A percentile compares a stretch with the other conserved stretches of the same genome.
Conservation (phyloP, 1,140 invertebrate genomes). For the Reticulitermes speratus region DNA sequence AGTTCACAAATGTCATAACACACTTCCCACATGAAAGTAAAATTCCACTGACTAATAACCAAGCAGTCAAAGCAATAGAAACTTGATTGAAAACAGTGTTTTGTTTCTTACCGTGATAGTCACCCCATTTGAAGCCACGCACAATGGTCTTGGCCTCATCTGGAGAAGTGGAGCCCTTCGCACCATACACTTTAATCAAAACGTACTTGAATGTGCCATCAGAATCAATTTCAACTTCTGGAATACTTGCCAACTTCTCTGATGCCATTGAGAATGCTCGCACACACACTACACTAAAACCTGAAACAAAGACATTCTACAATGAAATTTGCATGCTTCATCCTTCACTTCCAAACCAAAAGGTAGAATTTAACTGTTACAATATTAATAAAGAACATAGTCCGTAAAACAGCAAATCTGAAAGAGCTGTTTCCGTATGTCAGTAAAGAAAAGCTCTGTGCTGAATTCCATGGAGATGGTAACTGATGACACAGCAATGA, state of each 20-base stretch:
- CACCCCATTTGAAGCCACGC: constrained; percentile 66
- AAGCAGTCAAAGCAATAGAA: no score
- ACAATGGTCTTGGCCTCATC: constrained; percentile 64
- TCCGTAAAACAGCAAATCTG: no score
- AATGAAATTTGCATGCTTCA: background rate
- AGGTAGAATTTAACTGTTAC: no score
- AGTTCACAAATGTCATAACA: no score
- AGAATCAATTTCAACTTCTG: constrained; percentile 78
- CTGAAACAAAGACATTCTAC: constrained; percentile 21
- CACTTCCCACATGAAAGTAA: no score
- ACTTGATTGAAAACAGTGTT: background rate
- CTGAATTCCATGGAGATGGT: no score
- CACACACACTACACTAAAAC: background rate
- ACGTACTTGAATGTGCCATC: constrained; percentile 85
- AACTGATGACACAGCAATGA: no score
- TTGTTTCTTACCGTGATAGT: constrained; percentile 65
- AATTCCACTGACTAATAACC: no score
- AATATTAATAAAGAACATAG: no score
- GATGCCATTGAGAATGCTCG: constrained; percentile 25
- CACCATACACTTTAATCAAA: constrained; percentile 67
- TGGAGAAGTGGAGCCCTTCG: constrained; percentile 42
- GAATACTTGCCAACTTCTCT: constrained; percentile 51
- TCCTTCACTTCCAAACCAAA: no score
- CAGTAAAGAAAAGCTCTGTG: no score
- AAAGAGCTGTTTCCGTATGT: no score